Evolutionary conservation across 2,113 vertebrate species (phyloP), one percentile per base, ranked within the genome.

Genomic region (Eleginops maclovinus): DNA sequence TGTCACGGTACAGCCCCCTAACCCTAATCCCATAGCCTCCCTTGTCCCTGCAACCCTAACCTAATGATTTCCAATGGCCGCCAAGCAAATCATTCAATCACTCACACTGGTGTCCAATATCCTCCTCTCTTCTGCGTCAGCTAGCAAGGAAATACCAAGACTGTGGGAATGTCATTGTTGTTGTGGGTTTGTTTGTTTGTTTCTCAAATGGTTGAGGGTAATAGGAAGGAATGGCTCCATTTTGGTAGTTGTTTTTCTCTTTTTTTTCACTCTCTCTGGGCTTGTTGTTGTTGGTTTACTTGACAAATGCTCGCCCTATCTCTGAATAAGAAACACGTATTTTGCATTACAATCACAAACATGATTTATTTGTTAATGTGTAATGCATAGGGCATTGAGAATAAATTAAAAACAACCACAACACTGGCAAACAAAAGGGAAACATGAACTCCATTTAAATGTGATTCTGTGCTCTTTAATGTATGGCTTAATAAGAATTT

Each of bases 401-500:
- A 91, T 90, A 91, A 94, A 94, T 94, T 91, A 93, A 93, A 88
- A 92, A 87, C 77, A 81, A 83, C 88, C 82, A 87, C 89, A 91
- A 91, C 84, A 69, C 76, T 78, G 89, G 86, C 82, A 93, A 90
- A 93, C 89, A 93, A 93, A 87, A 83, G 81, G 72, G 84, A 90
- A 90, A 88, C 89, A 92, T 91, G 87, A 92, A 93, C 89, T 93
- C 85, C 82, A 93, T 94, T 93, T 91, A 91, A 90, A 92, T 93
- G 88, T 89, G 90, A 88, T 85, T 92, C 85, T 85, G 63, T 77
- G 82, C 82, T 89, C 90, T 93, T 94, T 92, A 93, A 94, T 93
- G 91, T 94, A 92, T 90, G 88, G 90, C 90, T 92, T 94, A 93
- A 94, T 94, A 93, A 89, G 91, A 91, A 89, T 90, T 88, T 92